Percentiles rank a stretch among this genome's conserved stretches.
phyloP scores from a whole-genome alignment of 2,888 invertebrate genomes.

The Sturmia bella region DNA sequence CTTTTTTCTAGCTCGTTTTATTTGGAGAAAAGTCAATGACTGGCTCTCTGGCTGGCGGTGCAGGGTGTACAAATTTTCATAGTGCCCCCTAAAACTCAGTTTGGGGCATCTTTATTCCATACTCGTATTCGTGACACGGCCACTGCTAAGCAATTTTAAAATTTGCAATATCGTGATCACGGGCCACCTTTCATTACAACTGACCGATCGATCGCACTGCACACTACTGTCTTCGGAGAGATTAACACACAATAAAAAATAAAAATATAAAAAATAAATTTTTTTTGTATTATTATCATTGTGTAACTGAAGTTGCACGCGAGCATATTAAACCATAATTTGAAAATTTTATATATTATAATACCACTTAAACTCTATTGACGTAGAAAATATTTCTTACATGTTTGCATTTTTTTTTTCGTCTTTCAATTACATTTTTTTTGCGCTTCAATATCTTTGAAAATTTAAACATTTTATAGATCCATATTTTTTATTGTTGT shows the following conservation, averaged over 20 bases:
- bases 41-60: too few species aligned
- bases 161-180: too few species aligned
- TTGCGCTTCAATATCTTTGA: not conserved
- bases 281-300: slow-evolving; percentile 43
- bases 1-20: too few species aligned
- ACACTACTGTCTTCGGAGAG: not conserved
- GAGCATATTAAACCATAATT: slow-evolving; percentile 2
- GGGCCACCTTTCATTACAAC: not conserved
- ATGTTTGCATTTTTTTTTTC: slow-evolving; percentile 3
- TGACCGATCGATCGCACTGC: not conserved
- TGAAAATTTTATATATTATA: slow-evolving; percentile 27
- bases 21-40: too few species aligned
- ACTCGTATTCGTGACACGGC: too few species aligned
- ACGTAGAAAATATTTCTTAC: slow-evolving; percentile 46
- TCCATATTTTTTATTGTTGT: not conserved
- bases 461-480: slow-evolving; percentile 1
- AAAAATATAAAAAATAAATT: too few species aligned
- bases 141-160: too few species aligned
- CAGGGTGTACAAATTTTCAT: too few species aligned
- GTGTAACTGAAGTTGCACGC: slow-evolving; percentile 38
- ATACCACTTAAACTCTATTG: slow-evolving; percentile 42
- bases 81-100: too few species aligned
- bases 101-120: too few species aligned
- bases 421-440: not conserved
- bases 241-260: slow-evolving; percentile 32